Base-by-base conservation (phyloP, 2,113 vertebrate genomes). In the Sinocyclocheilus maitianheensis region DNA sequence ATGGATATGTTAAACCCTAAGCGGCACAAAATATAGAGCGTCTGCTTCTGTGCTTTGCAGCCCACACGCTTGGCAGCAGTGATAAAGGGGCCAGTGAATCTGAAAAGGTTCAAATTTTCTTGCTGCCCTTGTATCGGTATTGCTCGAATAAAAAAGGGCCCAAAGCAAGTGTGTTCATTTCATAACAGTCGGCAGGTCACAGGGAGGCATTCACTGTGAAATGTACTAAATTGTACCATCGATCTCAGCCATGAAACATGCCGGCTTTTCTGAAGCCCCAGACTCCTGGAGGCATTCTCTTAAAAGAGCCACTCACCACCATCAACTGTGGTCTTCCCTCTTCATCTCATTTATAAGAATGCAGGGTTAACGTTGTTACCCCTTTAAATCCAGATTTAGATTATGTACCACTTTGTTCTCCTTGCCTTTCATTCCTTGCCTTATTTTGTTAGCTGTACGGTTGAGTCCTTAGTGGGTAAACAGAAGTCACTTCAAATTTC, bases 191-290 rank as follows among this genome's bases (percentile, higher is more conserved):
- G 43, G 43, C 43, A 46, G 43, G 43, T 46, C 43, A 46, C 43
- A 11, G 43, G 43, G 9, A 46, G 43, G 43, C 43, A 46, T 46
- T 46, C 43, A 46, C 43, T 46, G 43, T 46, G 43, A 46, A 46
- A 46, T 46, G 43, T 46, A 10, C 43, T 46, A 46, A 46, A 46
- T 46, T 46, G 43, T 46, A 46, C 43, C 43, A 95, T 94, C 94
- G 93, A 94, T 95, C 93, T 94, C 92, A 92, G 92, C 92, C 91
- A 93, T 93, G 92, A 93, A 94, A 90, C 91, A 92, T 92, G 90
- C 90, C 89, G 20, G 86, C 90, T 91, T 77, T 84, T 88, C 80
- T 75, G 82, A 60, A 80, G 84, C 72, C 69, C 72, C 82, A 77
- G 62, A 85, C 63, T 55, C 51, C 88, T 43, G 40, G 80, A 77